Evolutionary conservation across 2,113 vertebrate species (phyloP), one percentile per base, ranked within the genome.

Genomic region (Nothoprocta pentlandii): DNA sequence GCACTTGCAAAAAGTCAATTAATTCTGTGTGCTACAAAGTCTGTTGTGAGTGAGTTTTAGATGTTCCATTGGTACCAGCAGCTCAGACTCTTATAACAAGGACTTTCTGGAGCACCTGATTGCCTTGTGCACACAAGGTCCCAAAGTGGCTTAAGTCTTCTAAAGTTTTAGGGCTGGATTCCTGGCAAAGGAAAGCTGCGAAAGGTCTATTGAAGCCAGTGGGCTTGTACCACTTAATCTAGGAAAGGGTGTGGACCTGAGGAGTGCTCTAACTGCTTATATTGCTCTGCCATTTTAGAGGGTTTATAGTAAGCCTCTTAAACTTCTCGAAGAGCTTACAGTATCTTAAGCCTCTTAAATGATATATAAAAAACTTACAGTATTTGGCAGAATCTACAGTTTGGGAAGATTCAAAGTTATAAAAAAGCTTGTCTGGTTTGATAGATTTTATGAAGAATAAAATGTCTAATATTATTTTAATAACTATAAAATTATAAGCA

Each of bases 301-400:
- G 82, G 90, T 94, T 97, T 95, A 92, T 58, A 89, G 95, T 95
- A 96, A 93, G 93, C 94, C 84, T 95, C 93, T 96, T 97, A 97
- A 95, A 93, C 85, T 92, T 74, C 88, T 95, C 83, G 68, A 49
- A 95, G 86, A 77, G 94, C 80, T 95, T 95, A 95, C 74, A 97
- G 82, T 90, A 92, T 80, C 90, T 86, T 95, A 96, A 97, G 88
- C 94, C 46, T 95, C 95, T 95, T 94, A 94, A 95, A 90, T 94
- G 47, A 93, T 85, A 93, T 95, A 16, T 93, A 16, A 94, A 95
- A 95, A 77, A 32, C 9, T 46, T 83, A 61, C 9, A 28, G 66
- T 79, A 80, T 92, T 93, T 97, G 94, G 85, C 93, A 96, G 88
- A 89, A 95, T 93, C 77, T 93, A 73, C 86, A 42, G 11, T 95